Conservation (phyloP, 2,113 vertebrate species). For the Carollia perspicillata region DNA sequence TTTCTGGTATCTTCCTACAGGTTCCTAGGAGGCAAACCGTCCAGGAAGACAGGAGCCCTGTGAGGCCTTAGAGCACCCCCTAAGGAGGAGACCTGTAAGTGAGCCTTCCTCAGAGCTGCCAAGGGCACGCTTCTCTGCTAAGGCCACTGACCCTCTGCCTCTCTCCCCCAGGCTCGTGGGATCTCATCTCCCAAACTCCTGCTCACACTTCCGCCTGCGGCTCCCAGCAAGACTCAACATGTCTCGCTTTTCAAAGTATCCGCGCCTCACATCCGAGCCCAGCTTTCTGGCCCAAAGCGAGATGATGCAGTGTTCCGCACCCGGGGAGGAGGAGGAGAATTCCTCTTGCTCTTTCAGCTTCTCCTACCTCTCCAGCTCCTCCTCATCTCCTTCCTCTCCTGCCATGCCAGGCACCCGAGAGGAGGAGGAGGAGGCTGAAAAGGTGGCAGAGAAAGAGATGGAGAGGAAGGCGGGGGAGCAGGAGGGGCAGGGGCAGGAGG, state of each 20-base stretch:
- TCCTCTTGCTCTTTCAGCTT: neutral
- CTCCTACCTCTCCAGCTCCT: neutral
- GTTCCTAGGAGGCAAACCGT: neutral
- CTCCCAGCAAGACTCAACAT: neutral
- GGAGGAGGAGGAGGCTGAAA: neutral
- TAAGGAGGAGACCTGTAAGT: neutral
- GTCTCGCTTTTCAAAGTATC: neutral
- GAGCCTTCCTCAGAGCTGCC: neutral
- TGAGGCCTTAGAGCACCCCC: neutral
- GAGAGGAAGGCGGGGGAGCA: rapidly evolving
- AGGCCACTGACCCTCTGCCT: neutral
- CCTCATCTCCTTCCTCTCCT: neutral
- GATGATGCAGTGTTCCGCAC: no score
- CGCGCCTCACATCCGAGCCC: neutral
- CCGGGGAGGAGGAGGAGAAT: neutral
- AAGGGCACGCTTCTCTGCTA: neutral
- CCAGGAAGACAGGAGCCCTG: neutral
- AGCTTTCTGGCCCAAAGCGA: neutral
- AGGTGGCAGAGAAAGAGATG: rapidly evolving
- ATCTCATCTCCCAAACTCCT: neutral
- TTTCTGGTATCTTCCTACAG: neutral
- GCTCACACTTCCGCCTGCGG: neutral
- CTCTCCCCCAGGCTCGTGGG: neutral
- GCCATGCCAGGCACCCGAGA: rapidly evolving
- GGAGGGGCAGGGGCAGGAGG: neutral